These are phyloP conservation scores for Zaprionus inermis DNA, from an alignment of 1,140 invertebrate species.

Conservation along the genomic window DNA sequence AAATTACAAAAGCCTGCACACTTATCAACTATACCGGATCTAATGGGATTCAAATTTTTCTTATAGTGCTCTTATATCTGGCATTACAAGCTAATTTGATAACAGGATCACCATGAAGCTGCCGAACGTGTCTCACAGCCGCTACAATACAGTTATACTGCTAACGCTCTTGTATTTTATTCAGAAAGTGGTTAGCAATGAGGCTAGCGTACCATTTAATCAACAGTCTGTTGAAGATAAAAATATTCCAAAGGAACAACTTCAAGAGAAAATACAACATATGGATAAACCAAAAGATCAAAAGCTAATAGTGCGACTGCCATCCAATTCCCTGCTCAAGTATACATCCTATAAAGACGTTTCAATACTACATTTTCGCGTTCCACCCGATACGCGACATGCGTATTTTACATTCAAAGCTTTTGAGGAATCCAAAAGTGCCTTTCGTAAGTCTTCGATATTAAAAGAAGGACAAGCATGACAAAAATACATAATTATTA, in stretches of 20 bases:
- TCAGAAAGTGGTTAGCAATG: conserved; percentile 30
- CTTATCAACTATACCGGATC: background rate
- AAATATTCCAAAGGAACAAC: conserved; percentile 47
- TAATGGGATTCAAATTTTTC: background rate
- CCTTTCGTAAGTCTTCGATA: conserved; percentile 76
- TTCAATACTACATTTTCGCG: conserved; percentile 79
- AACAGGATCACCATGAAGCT: conserved; percentile 29
- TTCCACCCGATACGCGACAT: conserved; percentile 65
- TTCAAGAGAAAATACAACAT: conserved; percentile 59
- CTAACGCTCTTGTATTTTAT: conserved; percentile 41
- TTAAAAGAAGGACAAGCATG: background rate
- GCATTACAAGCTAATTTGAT: background rate
- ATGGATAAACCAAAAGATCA: conserved; percentile 64
- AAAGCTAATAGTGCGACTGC: conserved; percentile 73
- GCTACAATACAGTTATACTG: conserved; percentile 35
- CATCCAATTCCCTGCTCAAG: conserved; percentile 80
- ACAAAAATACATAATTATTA: no score
- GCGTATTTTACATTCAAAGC: conserved; percentile 82
- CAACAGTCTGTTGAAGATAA: conserved; percentile 51
- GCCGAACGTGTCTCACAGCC: conserved; percentile 16
- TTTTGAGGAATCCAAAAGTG: conserved; percentile 77
- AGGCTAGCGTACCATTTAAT: conserved; percentile 57
- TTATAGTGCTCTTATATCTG: background rate
- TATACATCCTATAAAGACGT: conserved; percentile 83
- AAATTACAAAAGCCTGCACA: background rate